phyloP scores from a whole-genome alignment of 2,797 vertebrate species.

The Xyrichtys novacula region DNA sequence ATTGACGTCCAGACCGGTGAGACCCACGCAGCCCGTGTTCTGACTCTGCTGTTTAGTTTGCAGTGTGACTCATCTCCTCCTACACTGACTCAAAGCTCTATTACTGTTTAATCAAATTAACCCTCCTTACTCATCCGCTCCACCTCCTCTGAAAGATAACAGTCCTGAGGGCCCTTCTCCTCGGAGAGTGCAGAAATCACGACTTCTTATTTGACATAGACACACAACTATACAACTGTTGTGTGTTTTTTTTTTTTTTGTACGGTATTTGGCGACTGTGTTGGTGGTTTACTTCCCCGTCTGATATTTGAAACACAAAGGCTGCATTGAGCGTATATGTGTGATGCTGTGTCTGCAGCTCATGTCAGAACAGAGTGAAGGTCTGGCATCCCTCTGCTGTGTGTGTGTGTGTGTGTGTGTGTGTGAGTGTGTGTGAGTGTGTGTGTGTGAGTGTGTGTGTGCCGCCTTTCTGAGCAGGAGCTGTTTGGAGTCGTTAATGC shows the following conservation, averaged over 20 bases:
- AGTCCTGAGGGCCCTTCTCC: slow-evolving; percentile 3
- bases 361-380: slow-evolving; percentile 15
- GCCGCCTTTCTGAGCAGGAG: slow-evolving; percentile 21
- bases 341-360: slow-evolving; percentile 34
- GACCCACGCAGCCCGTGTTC: slow-evolving; percentile 48
- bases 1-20: slow-evolving; percentile 98
- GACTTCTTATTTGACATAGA: slow-evolving; percentile 20
- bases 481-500: slow-evolving; percentile 16
- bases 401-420: slow-evolving; percentile 5
- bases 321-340: slow-evolving; percentile 19
- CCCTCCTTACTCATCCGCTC: background rate
- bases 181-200: slow-evolving; percentile 22
- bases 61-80: slow-evolving; percentile 52
- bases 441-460: slow-evolving; percentile 3
- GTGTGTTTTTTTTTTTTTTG: background rate
- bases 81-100: slow-evolving; percentile 19
- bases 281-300: slow-evolving; percentile 25
- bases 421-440: slow-evolving; percentile 4
- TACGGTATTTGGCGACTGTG: background rate
- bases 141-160: slow-evolving; percentile 19
- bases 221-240: slow-evolving; percentile 24
- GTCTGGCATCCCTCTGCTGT: slow-evolving; percentile 27
- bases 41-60: slow-evolving; percentile 33
- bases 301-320: slow-evolving; percentile 34
- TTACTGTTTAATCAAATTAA: slow-evolving; percentile 50